Evolutionary conservation across 53 echinoderm and acorn worm species (phyloP).

Genomic region (Patiria pectinifera): DNA sequence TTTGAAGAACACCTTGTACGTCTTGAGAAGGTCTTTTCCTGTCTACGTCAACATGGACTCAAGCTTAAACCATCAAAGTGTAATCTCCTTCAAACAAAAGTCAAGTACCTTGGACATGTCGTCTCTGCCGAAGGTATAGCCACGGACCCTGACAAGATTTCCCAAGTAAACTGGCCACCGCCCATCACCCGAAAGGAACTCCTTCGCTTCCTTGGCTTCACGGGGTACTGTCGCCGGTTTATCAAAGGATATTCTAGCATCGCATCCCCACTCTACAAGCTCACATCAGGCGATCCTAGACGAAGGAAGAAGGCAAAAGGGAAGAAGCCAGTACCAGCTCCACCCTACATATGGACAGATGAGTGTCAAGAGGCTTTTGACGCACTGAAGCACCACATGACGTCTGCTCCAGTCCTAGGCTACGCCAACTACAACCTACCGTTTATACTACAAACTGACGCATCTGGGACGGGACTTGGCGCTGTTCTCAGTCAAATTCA

Average conservation of each 20-base stretch:
- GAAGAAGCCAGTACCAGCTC: constrained; percentile 4
- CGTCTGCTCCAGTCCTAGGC: constrained; percentile 37
- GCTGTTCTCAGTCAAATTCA: constrained; percentile 52
- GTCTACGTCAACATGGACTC: constrained; percentile 55
- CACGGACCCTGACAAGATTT: constrained; percentile 55
- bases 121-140: constrained; percentile 56
- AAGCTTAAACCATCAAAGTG: constrained; percentile 77
- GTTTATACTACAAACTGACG: constrained; percentile 62
- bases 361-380: constrained; percentile 45
- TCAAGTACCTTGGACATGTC: constrained; percentile 67
- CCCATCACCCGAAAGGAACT: constrained; percentile 50
- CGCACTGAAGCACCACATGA: constrained; percentile 34
- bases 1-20: constrained; percentile 56
- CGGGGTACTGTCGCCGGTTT: constrained; percentile 61
- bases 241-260: constrained; percentile 52
- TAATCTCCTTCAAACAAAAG: constrained; percentile 63
- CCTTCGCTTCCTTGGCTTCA: constrained; percentile 43
- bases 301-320: constrained; percentile 19
- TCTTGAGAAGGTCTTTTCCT: constrained; percentile 45
- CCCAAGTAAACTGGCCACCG: constrained; percentile 40
- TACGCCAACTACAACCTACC: constrained; percentile 42
- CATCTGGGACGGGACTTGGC: constrained; percentile 50
- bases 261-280: constrained; percentile 42
- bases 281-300: constrained; percentile 28
- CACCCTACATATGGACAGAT: constrained; percentile 43